Evolutionary conservation across 2,888 invertebrate genomes (phyloP).

Genomic region (Melanotus villosus): DNA sequence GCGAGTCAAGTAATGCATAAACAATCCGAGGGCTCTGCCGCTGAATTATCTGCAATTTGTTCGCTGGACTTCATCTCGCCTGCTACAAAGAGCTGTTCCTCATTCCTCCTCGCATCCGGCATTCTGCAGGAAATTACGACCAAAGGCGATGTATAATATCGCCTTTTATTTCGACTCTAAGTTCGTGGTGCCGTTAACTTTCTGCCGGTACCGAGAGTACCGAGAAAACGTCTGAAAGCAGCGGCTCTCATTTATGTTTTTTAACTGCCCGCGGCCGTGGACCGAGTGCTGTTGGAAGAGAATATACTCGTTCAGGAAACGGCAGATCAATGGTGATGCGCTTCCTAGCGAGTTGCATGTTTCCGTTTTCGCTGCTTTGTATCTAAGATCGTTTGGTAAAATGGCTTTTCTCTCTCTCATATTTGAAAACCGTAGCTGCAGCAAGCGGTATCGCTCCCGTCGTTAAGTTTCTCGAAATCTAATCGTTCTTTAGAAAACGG

Average conservation of each 20-base stretch:
- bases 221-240: background rate
- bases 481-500: background rate
- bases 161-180: slow-evolving; percentile 43
- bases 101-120: slow-evolving; percentile 45
- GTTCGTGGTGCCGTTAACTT: slow-evolving; percentile 37
- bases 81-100: slow-evolving; percentile 47
- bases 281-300: background rate
- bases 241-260: slow-evolving; percentile 33
- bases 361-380: slow-evolving; percentile 11
- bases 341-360: slow-evolving; percentile 19
- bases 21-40: slow-evolving; percentile 38
- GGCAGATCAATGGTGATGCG: slow-evolving; percentile 14
- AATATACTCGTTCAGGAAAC: slow-evolving; percentile 4
- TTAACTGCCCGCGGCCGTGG: slow-evolving; percentile 8
- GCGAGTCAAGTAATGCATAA: slow-evolving; percentile 47
- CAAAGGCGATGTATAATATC: slow-evolving; percentile 55
- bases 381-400: background rate
- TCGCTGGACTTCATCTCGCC: slow-evolving; percentile 48
- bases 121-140: slow-evolving; percentile 57
- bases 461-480: background rate
- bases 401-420: background rate
- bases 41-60: slow-evolving; percentile 48
- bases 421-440: background rate
- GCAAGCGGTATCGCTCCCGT: too few relatives aligned
- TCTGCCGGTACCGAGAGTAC: slow-evolving; percentile 20